Conservation (phyloP, 1,140 invertebrate species). For the Nebria ingens region DNA sequence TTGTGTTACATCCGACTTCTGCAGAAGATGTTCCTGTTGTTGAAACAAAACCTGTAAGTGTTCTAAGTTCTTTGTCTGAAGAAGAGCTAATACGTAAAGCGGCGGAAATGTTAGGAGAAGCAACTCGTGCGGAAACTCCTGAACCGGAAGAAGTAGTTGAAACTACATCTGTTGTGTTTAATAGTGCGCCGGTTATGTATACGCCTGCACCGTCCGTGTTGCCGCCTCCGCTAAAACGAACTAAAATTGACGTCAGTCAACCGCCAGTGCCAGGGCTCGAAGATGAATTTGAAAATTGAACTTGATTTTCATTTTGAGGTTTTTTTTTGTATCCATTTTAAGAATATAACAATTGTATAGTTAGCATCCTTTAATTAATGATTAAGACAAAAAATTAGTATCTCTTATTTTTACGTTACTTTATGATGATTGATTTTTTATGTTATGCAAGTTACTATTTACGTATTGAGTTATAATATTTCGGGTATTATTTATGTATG, state of each 20-base stretch:
- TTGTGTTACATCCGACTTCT: slow-evolving; percentile 21
- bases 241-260: slow-evolving; percentile 19
- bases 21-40: slow-evolving; percentile 10
- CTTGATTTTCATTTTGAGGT: neutral
- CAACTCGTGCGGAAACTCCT: slow-evolving; percentile 9
- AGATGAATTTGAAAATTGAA: slow-evolving; percentile 14
- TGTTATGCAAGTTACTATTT: too few species aligned
- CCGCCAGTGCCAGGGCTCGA: slow-evolving; percentile 24
- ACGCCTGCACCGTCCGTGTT: neutral
- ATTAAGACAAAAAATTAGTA: too few species aligned
- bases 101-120: slow-evolving; percentile 41
- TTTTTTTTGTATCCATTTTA: neutral
- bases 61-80: slow-evolving; percentile 41
- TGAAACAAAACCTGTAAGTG: slow-evolving; percentile 29
- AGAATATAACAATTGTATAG: too few species aligned
- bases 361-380: too few species aligned
- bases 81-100: slow-evolving; percentile 45
- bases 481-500: too few species aligned
- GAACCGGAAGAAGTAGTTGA: neutral
- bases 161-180: slow-evolving; percentile 1
- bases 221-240: slow-evolving; percentile 14
- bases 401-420: too few species aligned
- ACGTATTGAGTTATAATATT: too few species aligned
- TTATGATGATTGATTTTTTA: too few species aligned
- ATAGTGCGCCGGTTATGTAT: slow-evolving; percentile 2